Evolutionary conservation across 2,888 invertebrate species (phyloP).

Genomic region (Charanyca ferruginea): DNA sequence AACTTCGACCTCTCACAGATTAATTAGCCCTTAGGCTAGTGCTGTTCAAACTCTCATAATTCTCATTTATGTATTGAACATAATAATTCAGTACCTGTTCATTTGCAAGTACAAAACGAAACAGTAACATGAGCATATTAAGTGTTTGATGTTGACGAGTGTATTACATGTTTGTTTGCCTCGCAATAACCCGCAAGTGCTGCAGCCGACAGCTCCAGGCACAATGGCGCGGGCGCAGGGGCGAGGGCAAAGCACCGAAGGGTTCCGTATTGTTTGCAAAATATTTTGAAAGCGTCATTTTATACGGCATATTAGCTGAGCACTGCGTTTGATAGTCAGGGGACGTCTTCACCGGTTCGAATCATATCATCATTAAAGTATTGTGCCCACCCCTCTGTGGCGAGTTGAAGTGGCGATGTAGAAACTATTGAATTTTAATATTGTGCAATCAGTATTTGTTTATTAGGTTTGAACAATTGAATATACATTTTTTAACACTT

Average conservation of each 20-base stretch:
- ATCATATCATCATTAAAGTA: conserved; percentile 87
- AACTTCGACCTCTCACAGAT: not conserved
- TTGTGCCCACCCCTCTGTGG: conserved; percentile 75
- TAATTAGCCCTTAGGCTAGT: not conserved
- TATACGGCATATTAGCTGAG: conserved; percentile 88
- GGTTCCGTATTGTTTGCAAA: conserved; percentile 89
- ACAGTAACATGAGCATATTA: conserved; percentile 44
- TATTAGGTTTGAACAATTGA: conserved; percentile 18
- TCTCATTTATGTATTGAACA: not conserved
- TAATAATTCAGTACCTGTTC: conserved; percentile 15
- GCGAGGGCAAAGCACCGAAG: conserved; percentile 77
- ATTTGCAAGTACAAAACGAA: conserved; percentile 33
- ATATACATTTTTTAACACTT: conserved; percentile 27
- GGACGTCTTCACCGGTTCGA: conserved; percentile 83
- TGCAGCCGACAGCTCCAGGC: conserved; percentile 80
- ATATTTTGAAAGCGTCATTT: conserved; percentile 91
- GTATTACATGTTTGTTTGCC: conserved; percentile 67
- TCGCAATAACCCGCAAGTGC: conserved; percentile 67
- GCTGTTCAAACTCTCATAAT: not conserved
- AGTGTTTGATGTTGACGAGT: conserved; percentile 62
- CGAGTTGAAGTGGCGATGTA: conserved; percentile 72
- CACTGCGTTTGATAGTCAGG: conserved; percentile 87
- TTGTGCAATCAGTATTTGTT: conserved; percentile 36
- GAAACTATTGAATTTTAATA: conserved; percentile 72
- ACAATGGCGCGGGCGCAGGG: conserved; percentile 76